A percentile compares a stretch with the other conserved stretches of the same genome.
These are phyloP conservation scores for Darevskia nairensis DNA, from an alignment of 2,797 vertebrate species.

Conservation along the genomic window DNA sequence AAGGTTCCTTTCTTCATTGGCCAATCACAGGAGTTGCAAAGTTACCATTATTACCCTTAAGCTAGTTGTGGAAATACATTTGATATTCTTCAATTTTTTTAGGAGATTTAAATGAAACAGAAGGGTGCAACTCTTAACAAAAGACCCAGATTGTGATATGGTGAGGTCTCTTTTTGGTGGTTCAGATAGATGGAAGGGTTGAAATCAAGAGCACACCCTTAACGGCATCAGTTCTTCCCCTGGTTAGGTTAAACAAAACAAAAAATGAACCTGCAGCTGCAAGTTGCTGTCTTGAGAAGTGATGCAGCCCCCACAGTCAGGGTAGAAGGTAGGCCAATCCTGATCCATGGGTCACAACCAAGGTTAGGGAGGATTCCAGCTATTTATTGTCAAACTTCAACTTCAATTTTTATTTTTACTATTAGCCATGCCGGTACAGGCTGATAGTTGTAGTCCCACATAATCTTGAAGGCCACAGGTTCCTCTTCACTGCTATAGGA, in stretches of 20 bases:
- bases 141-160: neutral
- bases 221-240: too few species aligned
- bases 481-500: neutral
- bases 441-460: too few species aligned
- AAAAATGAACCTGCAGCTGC: too few species aligned
- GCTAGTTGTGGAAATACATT: neutral
- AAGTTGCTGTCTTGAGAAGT: neutral
- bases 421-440: too few species aligned
- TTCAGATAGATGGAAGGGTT: neutral
- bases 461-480: too few species aligned
- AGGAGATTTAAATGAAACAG: neutral
- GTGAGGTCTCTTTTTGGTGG: neutral
- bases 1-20: neutral
- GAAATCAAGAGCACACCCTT: neutral
- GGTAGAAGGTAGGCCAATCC: neutral
- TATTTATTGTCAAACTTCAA: too few species aligned
- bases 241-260: neutral
- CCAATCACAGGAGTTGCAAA: neutral
- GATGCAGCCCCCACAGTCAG: neutral
- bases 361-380: too few species aligned
- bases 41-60: neutral
- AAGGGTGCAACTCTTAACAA: neutral
- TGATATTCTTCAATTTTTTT: neutral
- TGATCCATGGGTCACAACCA: neutral
- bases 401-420: too few species aligned